A percentile compares a stretch with the other conserved stretches of the same genome.
These are phyloP conservation scores for Sesia apiformis DNA, from an alignment of 2,888 invertebrate species.

Conservation along the genomic window DNA sequence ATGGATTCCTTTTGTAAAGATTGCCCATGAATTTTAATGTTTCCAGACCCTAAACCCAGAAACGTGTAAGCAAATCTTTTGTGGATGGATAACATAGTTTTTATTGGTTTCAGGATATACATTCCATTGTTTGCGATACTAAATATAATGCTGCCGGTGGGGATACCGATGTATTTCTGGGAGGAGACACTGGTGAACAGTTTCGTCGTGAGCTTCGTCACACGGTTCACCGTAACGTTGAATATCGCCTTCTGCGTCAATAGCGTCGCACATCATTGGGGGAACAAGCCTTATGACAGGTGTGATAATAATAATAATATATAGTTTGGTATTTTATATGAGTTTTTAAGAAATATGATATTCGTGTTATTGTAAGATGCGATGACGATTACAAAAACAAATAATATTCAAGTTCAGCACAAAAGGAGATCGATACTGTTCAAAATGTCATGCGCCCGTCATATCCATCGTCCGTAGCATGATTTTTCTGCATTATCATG, in stretches of 20 bases:
- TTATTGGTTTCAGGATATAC: conserved; percentile 73
- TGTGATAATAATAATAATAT: conserved; percentile 20
- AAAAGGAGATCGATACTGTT: too few relatives aligned
- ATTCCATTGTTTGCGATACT: conserved; percentile 82
- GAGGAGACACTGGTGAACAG: conserved; percentile 84
- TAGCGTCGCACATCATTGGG: conserved; percentile 95
- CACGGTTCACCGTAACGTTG: conserved; percentile 87
- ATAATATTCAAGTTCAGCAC: too few relatives aligned
- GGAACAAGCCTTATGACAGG: conserved; percentile 93
- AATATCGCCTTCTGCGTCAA: conserved; percentile 97
- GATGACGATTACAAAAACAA: too few relatives aligned
- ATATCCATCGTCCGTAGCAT: too few relatives aligned
- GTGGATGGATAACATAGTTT: not conserved
- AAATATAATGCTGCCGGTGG: conserved; percentile 79
- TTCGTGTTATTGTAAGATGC: too few relatives aligned
- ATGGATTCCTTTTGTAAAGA: not conserved
- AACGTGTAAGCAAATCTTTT: too few relatives aligned
- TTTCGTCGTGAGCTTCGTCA: conserved; percentile 88
- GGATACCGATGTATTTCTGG: conserved; percentile 89
- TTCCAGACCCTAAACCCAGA: too few relatives aligned
- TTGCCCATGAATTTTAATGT: too few relatives aligned
- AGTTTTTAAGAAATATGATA: too few relatives aligned
- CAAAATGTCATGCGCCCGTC: too few relatives aligned
- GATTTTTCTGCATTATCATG: too few relatives aligned
- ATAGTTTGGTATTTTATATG: too few relatives aligned